These are phyloP conservation scores for Labeo calbasu DNA, from an alignment of 2,797 vertebrate genomes.

Conservation along the genomic window DNA sequence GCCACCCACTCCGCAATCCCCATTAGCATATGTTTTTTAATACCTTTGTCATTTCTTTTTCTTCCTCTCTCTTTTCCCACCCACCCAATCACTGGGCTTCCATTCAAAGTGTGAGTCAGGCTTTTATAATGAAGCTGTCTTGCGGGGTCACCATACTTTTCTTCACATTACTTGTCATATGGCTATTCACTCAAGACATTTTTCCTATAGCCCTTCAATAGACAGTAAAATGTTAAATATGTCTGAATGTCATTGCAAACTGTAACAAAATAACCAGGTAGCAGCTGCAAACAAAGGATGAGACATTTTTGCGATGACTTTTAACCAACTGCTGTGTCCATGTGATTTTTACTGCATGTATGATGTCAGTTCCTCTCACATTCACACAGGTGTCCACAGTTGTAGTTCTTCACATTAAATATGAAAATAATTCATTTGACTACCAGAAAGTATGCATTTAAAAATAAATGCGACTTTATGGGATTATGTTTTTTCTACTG, in stretches of 20 bases:
- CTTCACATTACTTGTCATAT: neutral
- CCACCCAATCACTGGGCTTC: slow-evolving; percentile 24
- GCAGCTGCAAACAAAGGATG: neutral
- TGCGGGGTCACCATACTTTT: neutral
- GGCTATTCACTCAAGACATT: neutral
- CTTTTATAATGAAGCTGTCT: slow-evolving; percentile 20
- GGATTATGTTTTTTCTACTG: neutral
- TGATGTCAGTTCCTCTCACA: neutral
- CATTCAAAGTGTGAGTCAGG: neutral
- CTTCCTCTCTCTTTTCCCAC: neutral
- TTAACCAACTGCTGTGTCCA: neutral
- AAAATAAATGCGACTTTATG: neutral
- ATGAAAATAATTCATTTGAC: neutral
- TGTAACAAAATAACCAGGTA: neutral
- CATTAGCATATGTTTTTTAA: slow-evolving; percentile 45
- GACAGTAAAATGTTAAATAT: neutral
- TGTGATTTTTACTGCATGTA: neutral
- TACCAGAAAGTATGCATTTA: neutral
- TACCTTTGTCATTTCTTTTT: slow-evolving; percentile 2
- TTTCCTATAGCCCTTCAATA: neutral
- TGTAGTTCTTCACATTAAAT: too few species aligned
- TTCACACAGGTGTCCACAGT: neutral
- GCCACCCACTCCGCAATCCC: slow-evolving; percentile 3
- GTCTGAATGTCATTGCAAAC: neutral
- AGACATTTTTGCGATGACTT: neutral